phyloP scores from a whole-genome alignment of 2,797 vertebrate genomes.

The Bucorvus abyssinicus region DNA sequence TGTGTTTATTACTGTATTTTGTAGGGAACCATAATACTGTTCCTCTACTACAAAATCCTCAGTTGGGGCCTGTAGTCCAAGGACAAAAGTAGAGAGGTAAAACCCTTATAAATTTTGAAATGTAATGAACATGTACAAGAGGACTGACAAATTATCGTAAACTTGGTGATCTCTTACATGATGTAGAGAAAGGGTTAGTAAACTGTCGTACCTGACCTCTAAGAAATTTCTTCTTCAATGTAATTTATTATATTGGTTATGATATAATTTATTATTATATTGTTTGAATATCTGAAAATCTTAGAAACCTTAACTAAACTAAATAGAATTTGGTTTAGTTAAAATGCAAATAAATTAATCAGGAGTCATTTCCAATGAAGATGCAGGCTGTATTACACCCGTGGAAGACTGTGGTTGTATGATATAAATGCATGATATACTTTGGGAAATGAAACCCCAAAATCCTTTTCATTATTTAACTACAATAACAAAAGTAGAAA shows the following conservation, averaged over 20 bases:
- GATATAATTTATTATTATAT: not conserved
- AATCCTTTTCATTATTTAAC: not conserved
- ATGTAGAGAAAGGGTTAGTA: not conserved
- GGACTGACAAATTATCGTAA: not conserved
- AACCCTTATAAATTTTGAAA: not conserved
- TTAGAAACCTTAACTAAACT: not conserved
- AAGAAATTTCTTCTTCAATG: not conserved
- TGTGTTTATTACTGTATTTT: constrained; percentile 4
- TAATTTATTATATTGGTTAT: not conserved
- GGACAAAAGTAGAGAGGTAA: not conserved
- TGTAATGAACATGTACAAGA: not conserved
- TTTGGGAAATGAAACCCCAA: not conserved
- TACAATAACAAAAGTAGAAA: not conserved
- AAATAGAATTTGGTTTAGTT: not conserved
- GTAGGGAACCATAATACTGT: not conserved
- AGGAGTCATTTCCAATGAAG: not conserved
- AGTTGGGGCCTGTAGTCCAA: not conserved
- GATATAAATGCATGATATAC: not conserved
- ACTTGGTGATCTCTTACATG: not conserved
- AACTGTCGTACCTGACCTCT: not conserved
- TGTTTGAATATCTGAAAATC: not conserved
- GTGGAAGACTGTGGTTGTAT: not conserved
- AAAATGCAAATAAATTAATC: not conserved
- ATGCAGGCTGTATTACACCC: not conserved
- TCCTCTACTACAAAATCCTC: not conserved